These are phyloP conservation scores for Lissocephala sabroskyi DNA, from an alignment of 2,888 invertebrate species.

Conservation along the genomic window DNA sequence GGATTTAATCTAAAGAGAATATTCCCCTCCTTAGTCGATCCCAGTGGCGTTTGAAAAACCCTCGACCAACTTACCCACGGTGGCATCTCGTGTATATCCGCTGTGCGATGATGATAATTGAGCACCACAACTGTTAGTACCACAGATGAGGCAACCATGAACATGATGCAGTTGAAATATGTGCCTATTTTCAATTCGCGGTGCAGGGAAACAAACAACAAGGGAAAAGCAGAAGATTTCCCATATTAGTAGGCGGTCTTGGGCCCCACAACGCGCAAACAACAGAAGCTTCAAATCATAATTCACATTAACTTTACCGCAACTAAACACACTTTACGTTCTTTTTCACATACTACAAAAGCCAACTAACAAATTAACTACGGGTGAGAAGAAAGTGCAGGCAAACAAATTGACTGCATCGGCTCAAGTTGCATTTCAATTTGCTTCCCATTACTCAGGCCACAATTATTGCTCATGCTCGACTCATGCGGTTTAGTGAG, in stretches of 20 bases:
- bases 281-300: constrained; percentile 51
- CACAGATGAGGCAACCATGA: constrained; percentile 99
- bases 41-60: neutral
- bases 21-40: neutral
- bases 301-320: too few relatives aligned
- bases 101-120: constrained; percentile 97
- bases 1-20: constrained; percentile 81
- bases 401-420: too few relatives aligned
- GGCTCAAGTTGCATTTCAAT: too few relatives aligned
- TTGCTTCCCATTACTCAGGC: too few relatives aligned
- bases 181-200: constrained; percentile 80
- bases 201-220: too few relatives aligned
- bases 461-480: too few relatives aligned
- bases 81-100: constrained; percentile 97
- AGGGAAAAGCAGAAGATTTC: constrained; percentile 20
- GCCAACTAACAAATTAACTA: too few relatives aligned
- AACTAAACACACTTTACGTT: too few relatives aligned
- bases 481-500: too few relatives aligned
- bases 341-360: too few relatives aligned
- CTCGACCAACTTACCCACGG: constrained; percentile 84
- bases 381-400: too few relatives aligned
- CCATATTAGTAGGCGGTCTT: constrained; percentile 40
- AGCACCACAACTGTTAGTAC: constrained; percentile 96
- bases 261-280: too few relatives aligned
- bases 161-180: constrained; percentile 99